Evolutionary conservation across 2,797 vertebrate species (phyloP), one percentile per base, ranked within the genome.

Genomic region (Hydrolagus colliei): DNA sequence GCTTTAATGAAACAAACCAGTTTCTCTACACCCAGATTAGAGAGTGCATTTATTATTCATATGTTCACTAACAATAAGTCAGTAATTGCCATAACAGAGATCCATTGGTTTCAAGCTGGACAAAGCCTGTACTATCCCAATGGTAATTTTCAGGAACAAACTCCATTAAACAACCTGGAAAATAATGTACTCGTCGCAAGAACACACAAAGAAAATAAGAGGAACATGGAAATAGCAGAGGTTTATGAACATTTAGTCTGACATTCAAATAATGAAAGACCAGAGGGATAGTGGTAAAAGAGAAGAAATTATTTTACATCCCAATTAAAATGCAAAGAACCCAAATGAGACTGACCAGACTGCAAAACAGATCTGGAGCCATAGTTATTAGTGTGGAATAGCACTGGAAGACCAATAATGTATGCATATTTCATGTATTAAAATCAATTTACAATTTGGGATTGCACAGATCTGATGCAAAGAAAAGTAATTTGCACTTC

Each of bases 201-300:
- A 65, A 32, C 6, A 62, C n/a, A 22, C 61, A 32, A 20, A 32
- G 62, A 14, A 14, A 52, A 27, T 27, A 27, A 27, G 27, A 82
- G 13, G 20, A 18, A 59, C 20, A 62, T 61, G 65, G 27, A 82
- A 82, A 68, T 18, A 5, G 67, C 6, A 32, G 13, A 68, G 11
- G 78, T 35, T 82, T 82, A 27, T 7, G 10, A 74, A 74, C 11
- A 14, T 74, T 73, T 18, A 63, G 67, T 65, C 78, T 67, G 63
- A 82, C 32, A 82, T 35, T 9, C 63, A 82, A 27, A 68, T 67
- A 82, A 68, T 82, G 67, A 67, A 82, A 63, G 63, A 82, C 78
- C 67, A 82, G 74, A 76, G 41, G 74, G 74, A 32, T 76, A 35
- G 74, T 52, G 41, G 35, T 18, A 4, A 22, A 12, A 73, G 32